These are phyloP conservation scores for Nomada fabriciana DNA, from an alignment of 2,888 invertebrate genomes.

Conservation along the genomic window DNA sequence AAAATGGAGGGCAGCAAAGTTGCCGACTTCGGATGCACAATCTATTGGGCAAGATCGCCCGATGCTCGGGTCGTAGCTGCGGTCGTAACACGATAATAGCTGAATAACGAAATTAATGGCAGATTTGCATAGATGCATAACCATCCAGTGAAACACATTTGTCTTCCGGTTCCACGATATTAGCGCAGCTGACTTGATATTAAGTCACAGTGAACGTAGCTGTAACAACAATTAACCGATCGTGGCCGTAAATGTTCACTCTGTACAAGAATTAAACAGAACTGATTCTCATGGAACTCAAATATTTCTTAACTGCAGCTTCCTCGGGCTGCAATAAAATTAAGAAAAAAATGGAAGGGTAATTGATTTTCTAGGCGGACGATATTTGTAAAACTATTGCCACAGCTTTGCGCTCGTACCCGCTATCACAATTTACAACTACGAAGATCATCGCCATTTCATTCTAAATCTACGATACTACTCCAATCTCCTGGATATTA, in stretches of 20 bases:
- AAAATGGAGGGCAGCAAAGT: conserved; percentile 42
- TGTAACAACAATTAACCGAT: neutral
- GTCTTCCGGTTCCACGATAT: conserved; percentile 29
- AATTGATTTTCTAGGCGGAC: no score
- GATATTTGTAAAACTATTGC: neutral
- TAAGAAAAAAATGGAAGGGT: no score
- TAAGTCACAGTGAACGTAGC: neutral
- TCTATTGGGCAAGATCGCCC: conserved; percentile 36
- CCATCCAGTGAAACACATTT: conserved; percentile 38
- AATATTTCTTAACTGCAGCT: no score
- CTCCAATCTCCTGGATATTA: neutral
- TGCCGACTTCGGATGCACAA: conserved; percentile 46
- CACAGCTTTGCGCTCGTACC: neutral
- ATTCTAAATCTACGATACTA: neutral
- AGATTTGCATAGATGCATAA: conserved; percentile 48
- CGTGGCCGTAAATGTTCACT: neutral
- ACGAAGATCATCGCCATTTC: neutral
- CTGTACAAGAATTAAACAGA: neutral
- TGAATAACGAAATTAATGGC: conserved; percentile 45
- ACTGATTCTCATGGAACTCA: no score
- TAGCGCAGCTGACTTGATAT: conserved; percentile 35
- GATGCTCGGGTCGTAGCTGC: conserved; percentile 19
- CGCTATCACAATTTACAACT: neutral
- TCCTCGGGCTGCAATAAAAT: no score
- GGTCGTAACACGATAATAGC: conserved; percentile 38